phyloP scores from a whole-genome alignment of 2,113 vertebrate species.

The Centropus bengalensis region DNA sequence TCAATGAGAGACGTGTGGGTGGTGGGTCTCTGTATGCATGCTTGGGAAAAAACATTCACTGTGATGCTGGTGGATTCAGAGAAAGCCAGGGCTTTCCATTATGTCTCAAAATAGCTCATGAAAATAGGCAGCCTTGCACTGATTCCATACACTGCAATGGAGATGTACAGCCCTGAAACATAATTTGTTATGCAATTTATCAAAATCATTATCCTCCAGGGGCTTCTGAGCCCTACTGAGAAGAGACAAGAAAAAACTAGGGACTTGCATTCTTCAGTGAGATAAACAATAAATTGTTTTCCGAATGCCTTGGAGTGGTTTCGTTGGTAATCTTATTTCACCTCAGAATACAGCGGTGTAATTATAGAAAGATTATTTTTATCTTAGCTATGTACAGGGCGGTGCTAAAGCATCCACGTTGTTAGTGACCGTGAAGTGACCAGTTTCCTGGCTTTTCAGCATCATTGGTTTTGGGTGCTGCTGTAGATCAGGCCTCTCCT shows the following conservation, averaged over 20 bases:
- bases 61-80: conserved; percentile 16
- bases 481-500: neutral
- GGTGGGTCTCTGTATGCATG: neutral
- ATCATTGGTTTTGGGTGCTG: neutral
- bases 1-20: neutral
- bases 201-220: neutral
- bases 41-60: conserved; percentile 4
- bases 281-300: conserved; percentile 30
- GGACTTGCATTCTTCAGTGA: neutral
- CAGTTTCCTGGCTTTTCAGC: neutral
- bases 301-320: conserved; percentile 5
- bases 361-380: conserved; percentile 54
- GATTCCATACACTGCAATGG: neutral
- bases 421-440: neutral
- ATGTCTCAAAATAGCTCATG: conserved; percentile 30
- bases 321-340: neutral
- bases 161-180: neutral
- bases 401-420: neutral
- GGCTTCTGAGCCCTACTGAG: neutral
- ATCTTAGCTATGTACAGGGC: conserved; percentile 7
- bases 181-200: conserved; percentile 17
- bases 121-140: conserved; percentile 20
- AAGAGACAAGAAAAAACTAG: neutral
- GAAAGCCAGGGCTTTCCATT: neutral
- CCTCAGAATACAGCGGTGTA: conserved; percentile 8